A percentile compares a stretch with the other conserved stretches of the same genome.
Conservation (phyloP, 1,140 invertebrate species). For the Drosophila aff. region DNA sequence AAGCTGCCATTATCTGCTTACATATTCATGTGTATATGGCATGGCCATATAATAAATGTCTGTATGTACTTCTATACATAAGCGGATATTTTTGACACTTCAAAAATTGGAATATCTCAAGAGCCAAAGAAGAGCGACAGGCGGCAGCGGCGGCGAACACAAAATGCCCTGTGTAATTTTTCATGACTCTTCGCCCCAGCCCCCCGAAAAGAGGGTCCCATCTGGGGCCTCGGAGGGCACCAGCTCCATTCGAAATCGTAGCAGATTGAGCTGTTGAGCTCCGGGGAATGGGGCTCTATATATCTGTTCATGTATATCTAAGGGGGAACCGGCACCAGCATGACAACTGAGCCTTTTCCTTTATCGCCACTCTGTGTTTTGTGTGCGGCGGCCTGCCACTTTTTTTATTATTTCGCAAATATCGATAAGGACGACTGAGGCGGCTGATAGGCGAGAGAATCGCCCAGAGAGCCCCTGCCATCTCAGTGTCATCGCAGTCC, state of each 20-base stretch:
- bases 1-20: slow-evolving; percentile 75
- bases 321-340: slow-evolving; percentile 29
- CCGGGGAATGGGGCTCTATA: slow-evolving; percentile 2
- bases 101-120: slow-evolving; percentile 78
- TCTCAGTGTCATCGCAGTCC: slow-evolving; percentile 25
- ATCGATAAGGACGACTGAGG: slow-evolving; percentile 60
- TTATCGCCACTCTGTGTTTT: slow-evolving; percentile 55
- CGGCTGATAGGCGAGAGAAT: slow-evolving; percentile 20
- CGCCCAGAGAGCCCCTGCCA: slow-evolving; percentile 13
- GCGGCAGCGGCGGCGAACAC: slow-evolving; percentile 17
- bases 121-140: slow-evolving; percentile 56
- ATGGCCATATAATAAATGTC: slow-evolving; percentile 45
- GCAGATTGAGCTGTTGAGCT: slow-evolving; percentile 71
- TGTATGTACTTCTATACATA: slow-evolving; percentile 52
- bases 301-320: background rate
- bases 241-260: slow-evolving; percentile 63
- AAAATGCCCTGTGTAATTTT: slow-evolving; percentile 71
- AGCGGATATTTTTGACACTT: slow-evolving; percentile 80
- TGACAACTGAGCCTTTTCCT: slow-evolving; percentile 51
- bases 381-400: slow-evolving; percentile 43
- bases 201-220: slow-evolving; percentile 22
- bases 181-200: slow-evolving; percentile 45
- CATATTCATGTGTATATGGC: slow-evolving; percentile 69
- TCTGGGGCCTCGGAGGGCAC: slow-evolving; percentile 50
- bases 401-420: slow-evolving; percentile 79